Evolutionary conservation across 2,797 vertebrate genomes (phyloP).

Genomic region (Ammospiza maritima): DNA sequence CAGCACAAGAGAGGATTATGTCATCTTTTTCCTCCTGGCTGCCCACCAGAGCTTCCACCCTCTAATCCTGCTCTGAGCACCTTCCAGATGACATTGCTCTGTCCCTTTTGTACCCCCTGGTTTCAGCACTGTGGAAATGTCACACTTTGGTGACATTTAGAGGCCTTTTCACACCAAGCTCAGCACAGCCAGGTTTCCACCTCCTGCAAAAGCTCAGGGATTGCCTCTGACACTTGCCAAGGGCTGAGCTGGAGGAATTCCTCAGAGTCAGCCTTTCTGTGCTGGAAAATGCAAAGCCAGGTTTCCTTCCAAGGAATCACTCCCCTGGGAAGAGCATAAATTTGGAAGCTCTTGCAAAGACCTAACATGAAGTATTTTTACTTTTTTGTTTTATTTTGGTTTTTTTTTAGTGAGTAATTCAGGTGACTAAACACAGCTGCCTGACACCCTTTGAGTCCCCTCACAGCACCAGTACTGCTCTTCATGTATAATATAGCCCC

Average conservation of each 20-base stretch:
- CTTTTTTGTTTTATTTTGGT: neutral
- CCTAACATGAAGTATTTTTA: neutral
- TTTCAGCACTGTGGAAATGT: neutral
- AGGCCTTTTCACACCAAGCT: neutral
- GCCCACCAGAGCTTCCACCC: neutral
- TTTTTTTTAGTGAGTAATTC: neutral
- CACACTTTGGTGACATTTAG: neutral
- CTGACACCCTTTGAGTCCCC: neutral
- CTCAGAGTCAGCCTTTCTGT: constrained; percentile 3
- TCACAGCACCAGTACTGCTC: neutral
- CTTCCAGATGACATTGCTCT: neutral
- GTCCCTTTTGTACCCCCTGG: neutral
- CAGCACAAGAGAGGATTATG: constrained; percentile 15
- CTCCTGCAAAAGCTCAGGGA: neutral
- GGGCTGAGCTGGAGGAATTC: neutral
- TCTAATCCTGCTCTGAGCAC: neutral
- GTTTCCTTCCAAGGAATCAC: neutral
- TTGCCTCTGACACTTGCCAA: neutral
- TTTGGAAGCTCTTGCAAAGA: neutral
- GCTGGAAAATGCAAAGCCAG: constrained; percentile 4
- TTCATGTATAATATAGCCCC: neutral
- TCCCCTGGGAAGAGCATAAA: neutral
- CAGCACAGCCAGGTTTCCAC: neutral
- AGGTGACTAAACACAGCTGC: neutral
- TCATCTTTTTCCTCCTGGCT: constrained; percentile 35